A percentile compares a stretch with the other conserved stretches of the same genome.
Evolutionary conservation across 2,888 invertebrate species (phyloP).

Genomic region (Scaptomyza polygonia): DNA sequence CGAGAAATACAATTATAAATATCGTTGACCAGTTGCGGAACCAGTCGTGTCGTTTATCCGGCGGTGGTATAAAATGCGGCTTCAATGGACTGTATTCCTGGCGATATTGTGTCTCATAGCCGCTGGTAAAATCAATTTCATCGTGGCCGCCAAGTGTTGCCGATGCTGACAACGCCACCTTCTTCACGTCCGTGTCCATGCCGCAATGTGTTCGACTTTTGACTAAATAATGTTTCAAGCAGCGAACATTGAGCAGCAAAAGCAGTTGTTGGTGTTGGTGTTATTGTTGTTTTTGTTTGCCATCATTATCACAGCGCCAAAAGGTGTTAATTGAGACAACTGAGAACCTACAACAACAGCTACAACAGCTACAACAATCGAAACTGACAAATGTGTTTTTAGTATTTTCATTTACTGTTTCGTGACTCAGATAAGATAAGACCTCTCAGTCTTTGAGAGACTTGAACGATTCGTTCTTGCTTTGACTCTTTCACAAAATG

Average conservation of each 20-base stretch:
- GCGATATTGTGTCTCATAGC: constrained; percentile 77
- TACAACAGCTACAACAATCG: constrained; percentile 30
- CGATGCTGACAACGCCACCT: constrained; percentile 30
- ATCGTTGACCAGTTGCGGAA: constrained; percentile 72
- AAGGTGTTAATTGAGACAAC: constrained; percentile 68
- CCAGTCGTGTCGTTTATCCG: constrained; percentile 68
- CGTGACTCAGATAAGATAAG: constrained; percentile 73
- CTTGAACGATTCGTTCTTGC: constrained; percentile 15
- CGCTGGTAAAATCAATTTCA: constrained; percentile 78
- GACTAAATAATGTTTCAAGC: constrained; percentile 39
- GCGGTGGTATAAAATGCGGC: constrained; percentile 57
- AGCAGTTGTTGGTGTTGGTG: constrained; percentile 24
- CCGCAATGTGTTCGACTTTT: constrained; percentile 48
- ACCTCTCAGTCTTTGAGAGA: constrained; percentile 7
- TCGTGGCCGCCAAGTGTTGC: constrained; percentile 44
- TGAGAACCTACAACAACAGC: constrained; percentile 18
- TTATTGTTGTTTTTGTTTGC: constrained; percentile 46
- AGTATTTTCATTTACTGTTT: constrained; percentile 20
- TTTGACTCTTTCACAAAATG: constrained; percentile 34
- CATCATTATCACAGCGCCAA: constrained; percentile 65
- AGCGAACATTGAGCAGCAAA: constrained; percentile 11
- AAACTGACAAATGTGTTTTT: constrained; percentile 42
- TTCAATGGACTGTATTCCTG: constrained; percentile 76
- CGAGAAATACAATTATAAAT: constrained; percentile 61
- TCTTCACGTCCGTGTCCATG: constrained; percentile 69